Conservation (phyloP, 2,113 vertebrate species). For the Galemys pyrenaicus region DNA sequence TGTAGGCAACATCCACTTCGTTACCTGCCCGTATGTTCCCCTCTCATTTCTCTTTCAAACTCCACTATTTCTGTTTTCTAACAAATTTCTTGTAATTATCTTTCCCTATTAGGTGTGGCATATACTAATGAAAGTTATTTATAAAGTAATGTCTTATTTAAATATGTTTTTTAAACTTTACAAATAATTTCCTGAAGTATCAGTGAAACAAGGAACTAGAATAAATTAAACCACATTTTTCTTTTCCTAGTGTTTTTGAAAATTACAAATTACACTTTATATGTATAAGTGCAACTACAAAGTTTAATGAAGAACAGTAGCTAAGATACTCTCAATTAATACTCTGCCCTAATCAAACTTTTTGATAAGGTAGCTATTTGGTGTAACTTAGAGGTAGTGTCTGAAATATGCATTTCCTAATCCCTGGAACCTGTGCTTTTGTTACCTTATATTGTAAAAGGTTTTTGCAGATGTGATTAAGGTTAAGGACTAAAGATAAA, state of each 20-base stretch:
- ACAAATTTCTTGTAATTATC: background rate
- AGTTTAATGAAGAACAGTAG: background rate
- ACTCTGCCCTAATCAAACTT: too few species aligned
- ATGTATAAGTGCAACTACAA: background rate
- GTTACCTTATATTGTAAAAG: background rate
- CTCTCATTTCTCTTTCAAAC: background rate
- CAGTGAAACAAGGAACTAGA: slow-evolving; percentile 16
- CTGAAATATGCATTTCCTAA: background rate
- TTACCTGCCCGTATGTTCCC: background rate
- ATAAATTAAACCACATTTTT: background rate
- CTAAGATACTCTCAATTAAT: too few species aligned
- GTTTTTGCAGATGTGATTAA: background rate
- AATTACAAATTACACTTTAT: background rate
- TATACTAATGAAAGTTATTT: slow-evolving; percentile 9
- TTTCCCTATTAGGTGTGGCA: background rate
- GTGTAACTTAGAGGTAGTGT: too few species aligned
- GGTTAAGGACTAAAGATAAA: too few species aligned
- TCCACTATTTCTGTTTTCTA: background rate
- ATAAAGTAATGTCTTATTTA: background rate
- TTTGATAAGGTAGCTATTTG: too few species aligned
- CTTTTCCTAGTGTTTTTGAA: background rate
- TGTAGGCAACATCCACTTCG: background rate
- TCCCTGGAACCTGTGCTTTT: background rate
- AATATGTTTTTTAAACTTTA: background rate
- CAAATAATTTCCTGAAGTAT: slow-evolving; percentile 17